Conservation (phyloP, 1,140 invertebrate species). For the Lepidurus apus region DNA sequence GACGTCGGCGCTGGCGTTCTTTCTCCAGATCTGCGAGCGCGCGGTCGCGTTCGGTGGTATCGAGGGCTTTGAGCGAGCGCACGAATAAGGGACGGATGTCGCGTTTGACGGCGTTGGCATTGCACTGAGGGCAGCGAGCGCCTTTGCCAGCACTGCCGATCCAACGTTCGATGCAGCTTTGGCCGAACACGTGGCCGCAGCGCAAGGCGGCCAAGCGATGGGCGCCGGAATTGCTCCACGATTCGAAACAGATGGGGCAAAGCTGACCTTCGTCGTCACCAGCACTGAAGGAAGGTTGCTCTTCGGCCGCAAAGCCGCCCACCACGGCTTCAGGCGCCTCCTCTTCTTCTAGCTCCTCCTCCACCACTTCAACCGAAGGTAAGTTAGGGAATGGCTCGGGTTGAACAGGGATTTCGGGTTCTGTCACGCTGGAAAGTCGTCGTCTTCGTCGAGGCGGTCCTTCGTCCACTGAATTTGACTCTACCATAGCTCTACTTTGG, state of each 20-base stretch:
- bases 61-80: constrained; percentile 52
- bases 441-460: neutral
- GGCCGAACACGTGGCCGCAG: constrained; percentile 87
- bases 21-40: constrained; percentile 50
- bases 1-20: constrained; percentile 45
- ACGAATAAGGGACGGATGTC: constrained; percentile 73
- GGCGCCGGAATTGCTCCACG: constrained; percentile 75
- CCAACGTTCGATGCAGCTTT: constrained; percentile 65
- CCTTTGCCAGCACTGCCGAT: constrained; percentile 36
- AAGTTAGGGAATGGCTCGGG: neutral
- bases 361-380: neutral
- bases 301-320: neutral
- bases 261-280: neutral
- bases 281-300: neutral
- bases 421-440: neutral
- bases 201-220: constrained; percentile 74
- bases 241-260: constrained; percentile 82
- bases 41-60: constrained; percentile 59
- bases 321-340: neutral
- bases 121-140: constrained; percentile 77
- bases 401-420: neutral
- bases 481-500: neutral
- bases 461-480: neutral
- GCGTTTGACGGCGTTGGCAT: constrained; percentile 61
- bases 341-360: neutral